phyloP scores from a whole-genome alignment of 2,113 vertebrate genomes.

The Cyanistes caeruleus region DNA sequence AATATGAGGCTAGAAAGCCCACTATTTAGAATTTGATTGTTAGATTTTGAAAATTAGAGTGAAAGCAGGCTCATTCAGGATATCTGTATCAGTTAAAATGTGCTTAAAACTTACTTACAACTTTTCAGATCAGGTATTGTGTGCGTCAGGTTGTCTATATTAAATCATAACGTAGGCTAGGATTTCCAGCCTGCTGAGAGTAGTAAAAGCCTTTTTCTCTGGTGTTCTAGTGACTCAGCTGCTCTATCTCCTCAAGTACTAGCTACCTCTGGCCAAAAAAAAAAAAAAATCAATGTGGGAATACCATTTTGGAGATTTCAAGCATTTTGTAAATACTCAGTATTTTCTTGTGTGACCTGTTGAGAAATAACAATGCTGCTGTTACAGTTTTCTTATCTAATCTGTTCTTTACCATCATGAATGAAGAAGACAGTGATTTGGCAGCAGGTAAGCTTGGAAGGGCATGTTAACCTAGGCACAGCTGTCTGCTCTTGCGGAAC shows the following conservation, averaged over 20 bases:
- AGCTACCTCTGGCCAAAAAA: background rate
- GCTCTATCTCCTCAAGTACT: background rate
- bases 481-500: background rate
- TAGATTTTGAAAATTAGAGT: background rate
- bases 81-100: background rate
- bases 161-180: background rate
- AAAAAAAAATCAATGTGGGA: background rate
- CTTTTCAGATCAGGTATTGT: background rate
- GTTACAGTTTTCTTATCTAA: background rate
- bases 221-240: background rate
- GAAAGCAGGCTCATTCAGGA: background rate
- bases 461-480: background rate
- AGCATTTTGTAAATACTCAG: background rate
- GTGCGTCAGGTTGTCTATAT: background rate
- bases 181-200: background rate
- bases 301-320: background rate
- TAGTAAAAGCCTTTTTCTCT: background rate
- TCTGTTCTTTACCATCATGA: background rate
- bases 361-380: background rate
- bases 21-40: background rate
- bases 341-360: background rate
- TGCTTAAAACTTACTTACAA: background rate
- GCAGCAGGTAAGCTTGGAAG: background rate
- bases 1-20: background rate
- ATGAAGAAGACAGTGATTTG: background rate